phyloP scores from a whole-genome alignment of 1,140 invertebrate genomes.

The Penaeus japonicus region DNA sequence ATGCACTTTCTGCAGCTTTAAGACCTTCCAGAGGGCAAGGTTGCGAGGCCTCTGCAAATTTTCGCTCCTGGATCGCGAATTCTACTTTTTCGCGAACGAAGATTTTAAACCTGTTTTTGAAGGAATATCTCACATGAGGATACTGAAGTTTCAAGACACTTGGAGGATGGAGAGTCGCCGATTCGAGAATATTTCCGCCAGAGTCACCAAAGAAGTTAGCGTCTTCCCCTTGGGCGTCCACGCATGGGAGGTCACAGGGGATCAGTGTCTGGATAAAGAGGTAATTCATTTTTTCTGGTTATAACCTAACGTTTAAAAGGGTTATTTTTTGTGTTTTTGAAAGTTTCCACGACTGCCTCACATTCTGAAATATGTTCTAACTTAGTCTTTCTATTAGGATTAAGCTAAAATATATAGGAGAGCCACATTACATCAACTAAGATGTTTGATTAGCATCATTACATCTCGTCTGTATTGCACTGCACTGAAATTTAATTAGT shows the following conservation, averaged over 20 bases:
- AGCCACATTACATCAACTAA: too few species aligned
- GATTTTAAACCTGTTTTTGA: constrained; percentile 13
- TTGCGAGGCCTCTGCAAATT: constrained; percentile 28
- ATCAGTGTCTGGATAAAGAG: constrained; percentile 29
- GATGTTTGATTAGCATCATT: too few species aligned
- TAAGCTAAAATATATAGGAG: too few species aligned
- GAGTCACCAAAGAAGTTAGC: neutral
- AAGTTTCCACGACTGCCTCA: too few species aligned
- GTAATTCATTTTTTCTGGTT: too few species aligned
- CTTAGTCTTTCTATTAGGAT: too few species aligned
- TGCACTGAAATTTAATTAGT: too few species aligned
- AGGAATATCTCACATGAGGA: constrained; percentile 10
- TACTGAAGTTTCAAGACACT: neutral
- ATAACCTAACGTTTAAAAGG: too few species aligned
- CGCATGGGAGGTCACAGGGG: constrained; percentile 16
- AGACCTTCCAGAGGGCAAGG: constrained; percentile 9
- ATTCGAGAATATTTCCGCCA: neutral
- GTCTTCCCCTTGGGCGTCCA: constrained; percentile 34
- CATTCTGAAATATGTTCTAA: too few species aligned
- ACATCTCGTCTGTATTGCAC: too few species aligned
- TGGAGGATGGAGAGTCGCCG: constrained; percentile 40
- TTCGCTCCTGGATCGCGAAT: neutral
- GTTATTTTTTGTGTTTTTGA: too few species aligned
- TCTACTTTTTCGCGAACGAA: constrained; percentile 25
- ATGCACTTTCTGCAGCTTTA: constrained; percentile 34